phyloP scores from a whole-genome alignment of 2,113 vertebrate genomes.

The Setophaga coronata region DNA sequence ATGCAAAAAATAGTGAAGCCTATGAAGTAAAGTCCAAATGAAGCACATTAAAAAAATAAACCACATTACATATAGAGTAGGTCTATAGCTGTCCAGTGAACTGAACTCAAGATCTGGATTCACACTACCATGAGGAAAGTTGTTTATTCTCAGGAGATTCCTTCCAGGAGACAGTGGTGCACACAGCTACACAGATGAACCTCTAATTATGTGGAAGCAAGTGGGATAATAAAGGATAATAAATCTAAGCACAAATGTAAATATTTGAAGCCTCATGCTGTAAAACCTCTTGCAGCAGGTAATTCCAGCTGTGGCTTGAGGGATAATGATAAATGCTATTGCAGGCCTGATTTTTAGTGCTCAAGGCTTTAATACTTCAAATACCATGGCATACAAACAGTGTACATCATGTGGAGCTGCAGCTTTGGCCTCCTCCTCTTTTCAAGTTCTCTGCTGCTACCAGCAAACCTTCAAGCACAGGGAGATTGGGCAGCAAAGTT shows the following conservation, averaged over 20 bases:
- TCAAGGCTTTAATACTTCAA: not conserved
- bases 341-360: not conserved
- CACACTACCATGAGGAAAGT: not conserved
- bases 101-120: not conserved
- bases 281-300: not conserved
- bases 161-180: not conserved
- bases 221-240: not conserved
- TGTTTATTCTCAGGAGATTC: not conserved
- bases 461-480: not conserved
- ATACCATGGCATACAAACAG: not conserved
- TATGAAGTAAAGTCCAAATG: not conserved
- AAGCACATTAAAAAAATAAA: not conserved
- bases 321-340: not conserved
- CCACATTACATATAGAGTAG: not conserved
- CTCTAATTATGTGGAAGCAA: not conserved
- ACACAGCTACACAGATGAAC: not conserved
- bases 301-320: not conserved
- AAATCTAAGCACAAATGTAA: not conserved
- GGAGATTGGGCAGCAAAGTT: not conserved
- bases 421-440: not conserved
- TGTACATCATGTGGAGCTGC: rapidly evolving
- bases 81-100: not conserved
- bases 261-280: not conserved
- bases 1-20: not conserved
- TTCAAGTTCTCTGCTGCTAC: not conserved